Base-by-base conservation (phyloP, 2,797 vertebrate genomes). In the Artibeus lituratus region DNA sequence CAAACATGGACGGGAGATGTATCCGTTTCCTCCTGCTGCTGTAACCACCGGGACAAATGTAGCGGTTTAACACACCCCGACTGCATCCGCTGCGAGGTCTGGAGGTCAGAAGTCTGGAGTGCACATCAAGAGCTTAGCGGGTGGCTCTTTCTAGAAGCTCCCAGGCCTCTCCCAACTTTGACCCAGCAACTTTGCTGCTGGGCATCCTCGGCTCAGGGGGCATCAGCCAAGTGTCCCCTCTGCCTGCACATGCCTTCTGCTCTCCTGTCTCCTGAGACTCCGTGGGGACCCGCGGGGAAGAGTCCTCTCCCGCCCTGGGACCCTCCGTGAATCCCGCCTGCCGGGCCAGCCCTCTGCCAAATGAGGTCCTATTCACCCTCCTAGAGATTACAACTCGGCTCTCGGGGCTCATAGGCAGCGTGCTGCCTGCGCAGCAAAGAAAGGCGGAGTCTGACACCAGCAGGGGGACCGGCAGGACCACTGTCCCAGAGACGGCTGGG, bases 391-490 rank as follows among this genome's bases (percentile, higher is more conserved):
- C 7, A 44, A 44, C 1, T 0, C 32, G 51, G 18, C 11, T 0
- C 35, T 57, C 5, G 14, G 53, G 76, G 51, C 51, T 57, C 26
- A 10, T 26, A 15, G 3, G 10, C 37, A 67, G 59, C 7, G 4
- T 0, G 0, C n/a, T n/a, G n/a, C n/a, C 9, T 5, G 4, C 26
- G 57, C 6, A 22, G 29, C 44, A 51, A 57, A 90, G 76, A 44
- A n/a, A 49, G 18, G 39, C 22, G 11, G n/a, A 19, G 5, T 1
- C 10, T 49, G 19, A 39, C 10, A 2, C n/a, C 11, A 65, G 32
- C 14, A 0, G 3, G n/a, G n/a, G n/a, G n/a, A n/a, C 5, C 22
- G 32, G 18, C 53, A 14, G 19, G 1, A 3, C 12, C 11, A 7
- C 10, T 37, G 11, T 16, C 7, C 44, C 59, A 37, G 53, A 47